Base-by-base conservation (phyloP, 2,113 vertebrate species). In the Cyanoramphus novaezelandiae region DNA sequence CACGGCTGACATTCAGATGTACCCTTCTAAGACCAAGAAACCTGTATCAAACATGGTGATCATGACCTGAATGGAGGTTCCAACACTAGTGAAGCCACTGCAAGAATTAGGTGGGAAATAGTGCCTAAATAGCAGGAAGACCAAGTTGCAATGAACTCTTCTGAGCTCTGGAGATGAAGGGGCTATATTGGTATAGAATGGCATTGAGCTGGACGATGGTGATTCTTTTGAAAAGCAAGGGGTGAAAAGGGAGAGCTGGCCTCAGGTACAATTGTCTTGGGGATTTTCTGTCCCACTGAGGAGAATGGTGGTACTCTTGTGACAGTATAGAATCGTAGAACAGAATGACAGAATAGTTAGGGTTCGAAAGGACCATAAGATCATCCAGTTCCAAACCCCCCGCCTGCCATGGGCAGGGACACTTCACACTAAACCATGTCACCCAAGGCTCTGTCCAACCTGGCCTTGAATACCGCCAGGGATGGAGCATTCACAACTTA, bases 21-120 rank as follows among this genome's bases (percentile, higher is more conserved):
- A 39, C 25, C n/a, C 39, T 76, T 52, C 24, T 44, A 41, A 49
- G 52, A 53, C 31, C 23, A 65, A 82, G 29, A 91, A 90, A 43
- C 10, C 33, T 3, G 0, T 29, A 28, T 33, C 14, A 44, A 80
- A 52, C 15, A 8, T 17, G 9, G 6, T 28, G 17, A 46, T 52
- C 33, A 15, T 37, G 9, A 57, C 71, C 63, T 47, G 15, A 16
- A 7, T 5, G n/a, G 23, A 27, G 7, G 7, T 75, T 63, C 52
- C 57, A 50, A 24, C 27, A 15, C 5, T 17, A 69, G 17, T 75
- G 35, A 87, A 78, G 35, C 3, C 10, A 17, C 16, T 71, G 17
- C 20, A 78, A 75, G 86, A 57, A 29, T n/a, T 24, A 33, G 9
- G 47, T 52, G 39, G 23, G 43, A 90, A 95, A 55, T 52, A 15